These are phyloP conservation scores for Mustela nigripes DNA, from an alignment of 2,113 vertebrate species.

Conservation along the genomic window DNA sequence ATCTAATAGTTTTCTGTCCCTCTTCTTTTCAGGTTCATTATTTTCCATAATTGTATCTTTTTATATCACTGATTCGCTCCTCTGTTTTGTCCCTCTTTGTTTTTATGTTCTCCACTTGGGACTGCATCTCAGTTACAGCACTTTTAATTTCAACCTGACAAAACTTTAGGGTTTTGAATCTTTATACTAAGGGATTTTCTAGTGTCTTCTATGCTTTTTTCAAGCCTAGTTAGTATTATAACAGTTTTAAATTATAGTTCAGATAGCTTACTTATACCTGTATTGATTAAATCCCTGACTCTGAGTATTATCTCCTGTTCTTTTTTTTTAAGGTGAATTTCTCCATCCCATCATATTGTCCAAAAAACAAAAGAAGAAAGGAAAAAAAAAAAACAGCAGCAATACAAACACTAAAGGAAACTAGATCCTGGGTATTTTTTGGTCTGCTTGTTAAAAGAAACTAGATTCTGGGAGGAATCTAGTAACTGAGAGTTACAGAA, in stretches of 20 bases:
- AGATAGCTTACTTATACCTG: not conserved
- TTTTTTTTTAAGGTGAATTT: not conserved
- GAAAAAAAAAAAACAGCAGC: not conserved
- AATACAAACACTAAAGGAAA: too few species aligned
- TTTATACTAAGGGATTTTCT: not conserved
- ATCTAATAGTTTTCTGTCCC: not conserved
- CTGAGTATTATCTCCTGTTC: not conserved
- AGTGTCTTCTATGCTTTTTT: not conserved
- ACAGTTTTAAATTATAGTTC: not conserved
- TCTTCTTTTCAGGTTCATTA: not conserved
- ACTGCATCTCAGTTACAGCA: not conserved
- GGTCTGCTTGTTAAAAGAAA: not conserved
- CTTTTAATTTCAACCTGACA: not conserved
- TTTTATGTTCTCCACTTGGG: not conserved
- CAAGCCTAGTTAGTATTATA: not conserved
- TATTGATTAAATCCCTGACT: not conserved
- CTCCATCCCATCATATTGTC: not conserved
- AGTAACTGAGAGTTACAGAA: too few species aligned
- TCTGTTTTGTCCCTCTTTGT: not conserved
- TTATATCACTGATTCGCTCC: not conserved
- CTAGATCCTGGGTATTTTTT: not conserved
- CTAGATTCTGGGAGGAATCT: not conserved
- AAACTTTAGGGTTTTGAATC: not conserved
- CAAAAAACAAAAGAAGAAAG: not conserved
- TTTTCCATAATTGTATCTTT: not conserved